Evolutionary conservation across 1,140 invertebrate genomes (phyloP).

Genomic region (Pararge aegeria): DNA sequence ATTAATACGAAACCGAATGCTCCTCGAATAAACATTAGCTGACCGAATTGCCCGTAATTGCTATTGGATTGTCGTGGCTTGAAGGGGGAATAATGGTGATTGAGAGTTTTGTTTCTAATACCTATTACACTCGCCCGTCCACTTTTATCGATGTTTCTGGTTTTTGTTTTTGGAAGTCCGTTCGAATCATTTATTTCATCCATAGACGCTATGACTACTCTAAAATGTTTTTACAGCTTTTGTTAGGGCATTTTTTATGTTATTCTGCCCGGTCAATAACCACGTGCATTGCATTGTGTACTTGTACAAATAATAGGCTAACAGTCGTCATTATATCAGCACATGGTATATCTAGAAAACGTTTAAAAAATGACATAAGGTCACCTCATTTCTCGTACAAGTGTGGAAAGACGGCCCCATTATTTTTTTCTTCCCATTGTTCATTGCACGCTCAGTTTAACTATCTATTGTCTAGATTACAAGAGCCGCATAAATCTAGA

Average conservation of each 20-base stretch:
- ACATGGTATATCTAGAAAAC: no score
- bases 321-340: no score
- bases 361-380: slow-evolving; percentile 11
- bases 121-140: not conserved
- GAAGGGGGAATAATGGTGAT: slow-evolving; percentile 28
- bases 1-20: slow-evolving; percentile 45
- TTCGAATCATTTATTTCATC: no score
- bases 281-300: no score
- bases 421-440: slow-evolving; percentile 23
- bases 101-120: slow-evolving; percentile 15
- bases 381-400: slow-evolving; percentile 17
- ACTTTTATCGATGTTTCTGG: not conserved
- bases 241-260: no score
- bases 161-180: no score
- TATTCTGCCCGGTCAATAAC: no score
- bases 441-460: slow-evolving; percentile 6
- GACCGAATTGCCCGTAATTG: slow-evolving; percentile 37
- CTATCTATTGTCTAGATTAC: slow-evolving; percentile 12
- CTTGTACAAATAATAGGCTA: no score
- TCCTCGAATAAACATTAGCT: slow-evolving; percentile 60
- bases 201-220: no score
- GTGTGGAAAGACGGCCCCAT: slow-evolving; percentile 24
- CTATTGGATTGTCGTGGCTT: slow-evolving; percentile 28
- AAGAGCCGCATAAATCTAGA: slow-evolving; percentile 1
- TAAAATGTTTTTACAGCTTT: no score